Percentiles rank a stretch among this genome's conserved stretches.
Conservation (phyloP, 2,888 invertebrate genomes). For the Xanthia togata region DNA sequence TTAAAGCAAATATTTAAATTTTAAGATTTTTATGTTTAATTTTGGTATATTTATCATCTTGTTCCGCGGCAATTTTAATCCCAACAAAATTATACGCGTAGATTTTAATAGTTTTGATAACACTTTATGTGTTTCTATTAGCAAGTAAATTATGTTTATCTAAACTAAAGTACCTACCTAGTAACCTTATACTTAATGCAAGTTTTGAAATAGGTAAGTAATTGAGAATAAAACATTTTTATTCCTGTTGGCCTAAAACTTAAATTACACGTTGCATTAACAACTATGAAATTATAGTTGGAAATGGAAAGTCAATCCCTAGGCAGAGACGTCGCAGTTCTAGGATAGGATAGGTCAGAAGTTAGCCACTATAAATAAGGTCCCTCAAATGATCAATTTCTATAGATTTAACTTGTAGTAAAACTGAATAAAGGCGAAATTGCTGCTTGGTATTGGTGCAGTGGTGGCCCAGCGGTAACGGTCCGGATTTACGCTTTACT, state of each 20-base stretch:
- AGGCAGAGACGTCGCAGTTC: neutral
- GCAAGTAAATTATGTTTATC: neutral
- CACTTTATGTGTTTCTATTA: constrained; percentile 18
- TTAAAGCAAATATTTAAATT: neutral
- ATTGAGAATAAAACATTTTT: neutral
- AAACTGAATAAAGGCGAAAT: neutral
- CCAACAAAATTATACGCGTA: constrained; percentile 1
- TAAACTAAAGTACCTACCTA: too few relatives aligned
- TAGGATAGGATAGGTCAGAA: neutral
- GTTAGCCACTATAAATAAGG: neutral
- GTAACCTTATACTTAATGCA: neutral
- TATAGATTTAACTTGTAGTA: neutral
- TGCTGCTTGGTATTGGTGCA: neutral
- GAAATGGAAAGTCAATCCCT: neutral
- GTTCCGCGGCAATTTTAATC: constrained; percentile 3
- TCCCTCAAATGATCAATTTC: neutral
- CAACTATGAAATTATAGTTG: too few relatives aligned
- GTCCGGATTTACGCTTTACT: too few relatives aligned
- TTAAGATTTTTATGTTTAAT: neutral
- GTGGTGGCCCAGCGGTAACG: too few relatives aligned
- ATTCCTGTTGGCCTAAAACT: neutral
- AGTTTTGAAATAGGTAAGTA: neutral
- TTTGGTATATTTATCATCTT: neutral
- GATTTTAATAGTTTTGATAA: constrained; percentile 27
- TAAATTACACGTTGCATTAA: neutral